Conservation (phyloP, 2,888 invertebrate genomes). For the Amphipyra berbera region DNA sequence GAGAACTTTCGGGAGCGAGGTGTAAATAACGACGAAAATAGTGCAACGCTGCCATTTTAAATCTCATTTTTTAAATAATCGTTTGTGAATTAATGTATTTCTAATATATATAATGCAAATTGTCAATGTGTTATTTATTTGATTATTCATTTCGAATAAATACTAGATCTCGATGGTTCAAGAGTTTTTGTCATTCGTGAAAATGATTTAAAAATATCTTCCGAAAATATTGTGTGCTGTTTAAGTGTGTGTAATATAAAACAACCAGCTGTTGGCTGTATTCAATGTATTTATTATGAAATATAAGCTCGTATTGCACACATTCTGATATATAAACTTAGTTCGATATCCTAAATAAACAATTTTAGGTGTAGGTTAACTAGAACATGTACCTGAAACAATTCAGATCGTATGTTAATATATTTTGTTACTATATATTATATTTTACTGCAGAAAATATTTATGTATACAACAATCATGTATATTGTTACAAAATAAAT, state of each 20-base stretch:
- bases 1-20: too few species aligned
- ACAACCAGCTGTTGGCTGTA: constrained; percentile 26
- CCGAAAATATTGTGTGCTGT: too few species aligned
- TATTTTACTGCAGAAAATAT: constrained; percentile 38
- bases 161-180: too few species aligned
- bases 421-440: constrained; percentile 40
- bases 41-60: too few species aligned
- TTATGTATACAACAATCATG: constrained; percentile 34
- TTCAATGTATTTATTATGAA: constrained; percentile 47
- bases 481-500: constrained; percentile 58
- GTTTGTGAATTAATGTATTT: too few species aligned
- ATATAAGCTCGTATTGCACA: constrained; percentile 20
- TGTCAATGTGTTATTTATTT: too few species aligned
- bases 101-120: too few species aligned
- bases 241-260: background rate
- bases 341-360: constrained; percentile 21
- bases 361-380: constrained; percentile 18
- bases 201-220: too few species aligned
- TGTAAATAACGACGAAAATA: too few species aligned
- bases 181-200: too few species aligned
- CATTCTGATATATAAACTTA: constrained; percentile 6
- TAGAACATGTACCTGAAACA: constrained; percentile 51
- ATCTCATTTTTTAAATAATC: too few species aligned
- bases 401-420: constrained; percentile 18
- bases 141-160: too few species aligned